Percentiles rank a stretch among this genome's conserved stretches.
Evolutionary conservation across 2,888 invertebrate species (phyloP).

Genomic region (Blomia tropicalis): DNA sequence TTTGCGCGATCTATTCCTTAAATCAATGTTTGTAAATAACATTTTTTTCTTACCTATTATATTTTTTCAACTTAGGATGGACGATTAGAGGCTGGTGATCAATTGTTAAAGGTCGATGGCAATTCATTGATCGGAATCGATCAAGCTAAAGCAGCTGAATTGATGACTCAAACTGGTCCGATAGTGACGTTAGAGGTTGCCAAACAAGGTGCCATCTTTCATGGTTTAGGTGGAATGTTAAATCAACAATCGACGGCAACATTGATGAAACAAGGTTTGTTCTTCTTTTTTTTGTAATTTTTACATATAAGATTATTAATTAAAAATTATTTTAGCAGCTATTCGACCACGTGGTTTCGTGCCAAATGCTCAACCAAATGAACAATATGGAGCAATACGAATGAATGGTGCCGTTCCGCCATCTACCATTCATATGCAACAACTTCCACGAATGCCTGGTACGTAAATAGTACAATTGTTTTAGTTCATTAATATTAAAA

Average conservation of each 20-base stretch:
- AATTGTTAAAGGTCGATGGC: conserved; percentile 86
- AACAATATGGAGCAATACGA: not conserved
- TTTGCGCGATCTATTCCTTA: too few relatives aligned
- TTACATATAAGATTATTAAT: not conserved
- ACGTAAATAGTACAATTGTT: not conserved
- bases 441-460: not conserved
- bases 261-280: conserved; percentile 3
- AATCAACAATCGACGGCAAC: conserved; percentile 54
- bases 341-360: conserved; percentile 3
- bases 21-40: not conserved
- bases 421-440: not conserved
- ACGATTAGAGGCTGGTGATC: conserved; percentile 86
- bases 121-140: conserved; percentile 69
- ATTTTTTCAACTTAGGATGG: conserved; percentile 52
- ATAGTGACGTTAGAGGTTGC: conserved; percentile 87
- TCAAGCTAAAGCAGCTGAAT: conserved; percentile 78
- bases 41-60: not conserved
- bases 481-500: not conserved
- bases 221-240: conserved; percentile 78
- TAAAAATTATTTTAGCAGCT: not conserved
- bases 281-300: not conserved
- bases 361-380: not conserved
- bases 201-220: conserved; percentile 90
- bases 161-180: conserved; percentile 80
- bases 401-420: not conserved